Evolutionary conservation across 2,113 vertebrate species (phyloP).

Genomic region (Calyptommatus sinebrachiatus): DNA sequence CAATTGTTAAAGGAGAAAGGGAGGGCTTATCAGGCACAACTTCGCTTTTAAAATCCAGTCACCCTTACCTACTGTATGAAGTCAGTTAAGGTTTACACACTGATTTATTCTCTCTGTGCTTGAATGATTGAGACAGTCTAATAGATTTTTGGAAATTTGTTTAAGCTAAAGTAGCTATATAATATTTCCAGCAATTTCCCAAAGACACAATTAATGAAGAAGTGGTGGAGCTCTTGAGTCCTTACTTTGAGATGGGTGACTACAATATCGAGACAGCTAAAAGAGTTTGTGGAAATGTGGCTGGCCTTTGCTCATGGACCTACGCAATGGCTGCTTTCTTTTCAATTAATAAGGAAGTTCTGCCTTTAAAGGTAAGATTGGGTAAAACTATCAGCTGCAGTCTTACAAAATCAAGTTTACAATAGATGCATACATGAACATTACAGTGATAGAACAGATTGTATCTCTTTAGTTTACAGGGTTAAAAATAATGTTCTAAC

Average conservation of each 20-base stretch:
- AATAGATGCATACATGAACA: background rate
- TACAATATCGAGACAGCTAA: slow-evolving; percentile 94
- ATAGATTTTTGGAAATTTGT: background rate
- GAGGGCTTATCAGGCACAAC: too few relatives aligned
- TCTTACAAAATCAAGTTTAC: background rate
- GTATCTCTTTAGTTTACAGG: background rate
- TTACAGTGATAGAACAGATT: too few relatives aligned
- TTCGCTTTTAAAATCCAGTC: too few relatives aligned
- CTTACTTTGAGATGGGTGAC: slow-evolving; percentile 93
- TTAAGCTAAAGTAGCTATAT: slow-evolving; percentile 4
- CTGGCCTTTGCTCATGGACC: slow-evolving; percentile 94
- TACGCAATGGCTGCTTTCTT: slow-evolving; percentile 94
- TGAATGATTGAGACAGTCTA: background rate
- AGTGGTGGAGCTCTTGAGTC: slow-evolving; percentile 87
- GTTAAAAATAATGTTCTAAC: too few relatives aligned
- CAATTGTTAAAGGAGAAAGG: too few relatives aligned
- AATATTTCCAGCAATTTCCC: slow-evolving; percentile 84
- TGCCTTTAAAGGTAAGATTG: slow-evolving; percentile 88
- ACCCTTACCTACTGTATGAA: background rate
- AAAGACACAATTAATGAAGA: slow-evolving; percentile 96
- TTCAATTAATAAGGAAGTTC: slow-evolving; percentile 93
- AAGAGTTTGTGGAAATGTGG: slow-evolving; percentile 91
- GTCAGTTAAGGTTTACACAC: background rate
- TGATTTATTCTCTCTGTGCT: background rate
- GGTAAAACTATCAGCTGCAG: background rate